Base-by-base conservation (phyloP, 2,888 invertebrate genomes). In the Spialia ferax region DNA sequence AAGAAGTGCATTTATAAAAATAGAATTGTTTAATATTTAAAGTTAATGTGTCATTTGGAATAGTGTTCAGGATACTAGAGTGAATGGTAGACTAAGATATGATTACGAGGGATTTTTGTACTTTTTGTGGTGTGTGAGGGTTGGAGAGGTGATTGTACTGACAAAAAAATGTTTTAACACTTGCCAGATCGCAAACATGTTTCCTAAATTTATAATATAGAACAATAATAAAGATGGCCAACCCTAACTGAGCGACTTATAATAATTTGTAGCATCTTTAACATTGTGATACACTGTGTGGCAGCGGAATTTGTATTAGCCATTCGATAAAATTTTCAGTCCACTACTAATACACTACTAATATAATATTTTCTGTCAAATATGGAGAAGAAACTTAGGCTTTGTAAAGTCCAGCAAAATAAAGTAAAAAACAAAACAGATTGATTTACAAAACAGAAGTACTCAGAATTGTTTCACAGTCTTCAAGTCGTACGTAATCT, bases 1-100 rank as follows among this genome's bases (percentile, higher is more conserved):
- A 89, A 88, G 86, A 92, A 93, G 92, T 93, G 92, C 92, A 93
- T 93, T 93, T 93, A 93, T 91, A 92, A 89, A 85, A 78, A 88
- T 89, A 89, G 86, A 85, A 79, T 78, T 82, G 80, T 84, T 82
- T 86, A 79, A 88, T 88, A 89, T 87, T 87, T 87, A 87, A 85
- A 74, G 73, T 87, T 87, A 81, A 82, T 71, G 81, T 78, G 86
- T 86, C 79, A 85, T 86, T 86, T 84, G 86, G 79, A 79, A 86
- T 90, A 88, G 88, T 88, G 52, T 89, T 88, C 88, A 87, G 83
- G 85, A 81, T 83, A 81, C 75, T 86, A 87, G 85, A 55, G 29
- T 77, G 80, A 79, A 83, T 87, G 85, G 83, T 80, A 66, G 74
- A 79, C 77, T 86, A 88, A 85, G 86, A 71, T 78, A 66, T 61